These are phyloP conservation scores for Netelia fuscicornis DNA, from an alignment of 2,888 invertebrate species.

Conservation along the genomic window DNA sequence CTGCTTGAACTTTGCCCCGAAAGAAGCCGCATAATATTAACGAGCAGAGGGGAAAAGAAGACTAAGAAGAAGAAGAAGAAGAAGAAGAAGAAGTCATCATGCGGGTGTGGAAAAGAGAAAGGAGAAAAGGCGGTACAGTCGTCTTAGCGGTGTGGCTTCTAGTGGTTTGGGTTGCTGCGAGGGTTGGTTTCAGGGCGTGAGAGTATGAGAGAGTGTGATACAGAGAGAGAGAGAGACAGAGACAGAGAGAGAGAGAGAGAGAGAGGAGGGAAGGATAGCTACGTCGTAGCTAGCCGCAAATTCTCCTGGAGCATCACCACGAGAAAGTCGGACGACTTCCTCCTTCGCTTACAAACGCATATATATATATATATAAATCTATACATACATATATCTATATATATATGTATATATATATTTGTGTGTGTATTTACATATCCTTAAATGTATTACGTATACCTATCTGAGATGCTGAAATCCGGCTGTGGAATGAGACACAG, in stretches of 20 bases:
- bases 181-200: neutral
- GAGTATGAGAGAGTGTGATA: neutral
- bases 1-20: slow-evolving; percentile 66
- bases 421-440: neutral
- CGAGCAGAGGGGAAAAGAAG: slow-evolving; percentile 43
- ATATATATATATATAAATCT: slow-evolving; percentile 4
- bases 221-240: neutral
- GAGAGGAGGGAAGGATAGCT: neutral
- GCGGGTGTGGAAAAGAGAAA: slow-evolving; percentile 7
- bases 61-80: slow-evolving; percentile 7
- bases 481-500: slow-evolving; percentile 41
- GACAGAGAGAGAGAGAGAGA: no score
- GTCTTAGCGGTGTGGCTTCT: slow-evolving; percentile 36
- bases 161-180: slow-evolving; percentile 14
- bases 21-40: slow-evolving; percentile 67
- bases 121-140: slow-evolving; percentile 21
- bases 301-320: slow-evolving; percentile 56
- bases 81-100: neutral
- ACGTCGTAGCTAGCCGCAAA: slow-evolving; percentile 61
- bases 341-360: neutral
- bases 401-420: neutral
- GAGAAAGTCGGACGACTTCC: slow-evolving; percentile 52
- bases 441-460: neutral
- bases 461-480: slow-evolving; percentile 13
- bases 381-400: neutral